Conservation (phyloP, 2,797 vertebrate species). For the Oreortyx pictus region DNA sequence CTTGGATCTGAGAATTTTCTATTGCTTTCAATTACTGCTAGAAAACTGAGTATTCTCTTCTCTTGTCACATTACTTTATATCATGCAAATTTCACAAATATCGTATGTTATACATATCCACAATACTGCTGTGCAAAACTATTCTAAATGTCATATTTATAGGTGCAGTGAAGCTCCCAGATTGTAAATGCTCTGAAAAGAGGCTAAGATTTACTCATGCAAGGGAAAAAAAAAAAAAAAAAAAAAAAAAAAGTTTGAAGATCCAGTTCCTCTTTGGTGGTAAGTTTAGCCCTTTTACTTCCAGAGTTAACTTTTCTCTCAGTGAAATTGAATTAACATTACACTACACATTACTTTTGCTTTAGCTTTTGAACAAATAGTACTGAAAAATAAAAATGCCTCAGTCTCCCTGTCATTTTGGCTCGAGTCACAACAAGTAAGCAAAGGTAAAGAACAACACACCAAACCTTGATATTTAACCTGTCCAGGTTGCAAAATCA, state of each 20-base stretch:
- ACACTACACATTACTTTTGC: not conserved
- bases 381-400: not conserved
- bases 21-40: not conserved
- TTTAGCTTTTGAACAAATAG: not conserved
- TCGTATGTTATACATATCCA: not conserved
- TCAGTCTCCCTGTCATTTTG: not conserved
- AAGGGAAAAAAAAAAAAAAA: too few relatives aligned
- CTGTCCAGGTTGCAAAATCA: not conserved
- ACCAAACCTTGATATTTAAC: not conserved
- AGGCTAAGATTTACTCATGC: not conserved
- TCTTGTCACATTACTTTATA: not conserved
- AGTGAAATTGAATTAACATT: not conserved
- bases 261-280: not conserved
- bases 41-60: not conserved
- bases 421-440: not conserved
- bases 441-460: not conserved
- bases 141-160: accelerated
- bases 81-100: not conserved
- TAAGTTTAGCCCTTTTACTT: not conserved
- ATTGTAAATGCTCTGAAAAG: not conserved
- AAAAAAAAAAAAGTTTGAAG: not conserved
- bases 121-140: not conserved
- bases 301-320: not conserved
- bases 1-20: not conserved
- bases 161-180: not conserved